Base-by-base conservation (phyloP, 2,797 vertebrate species). In the Sciurus carolinensis region DNA sequence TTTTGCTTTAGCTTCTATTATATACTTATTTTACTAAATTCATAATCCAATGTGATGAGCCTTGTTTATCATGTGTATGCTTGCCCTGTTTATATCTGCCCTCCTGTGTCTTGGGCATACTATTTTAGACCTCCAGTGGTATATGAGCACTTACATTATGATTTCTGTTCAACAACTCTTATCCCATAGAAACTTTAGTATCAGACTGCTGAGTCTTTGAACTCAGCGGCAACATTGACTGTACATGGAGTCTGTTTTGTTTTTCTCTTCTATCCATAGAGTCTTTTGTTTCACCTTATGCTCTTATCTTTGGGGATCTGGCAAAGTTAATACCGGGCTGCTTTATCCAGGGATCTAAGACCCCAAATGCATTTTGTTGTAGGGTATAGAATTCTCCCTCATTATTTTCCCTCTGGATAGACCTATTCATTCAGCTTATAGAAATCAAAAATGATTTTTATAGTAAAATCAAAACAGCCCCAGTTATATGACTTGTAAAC, bases 1-100 rank as follows among this genome's bases (percentile, higher is more conserved):
- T 96, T 96, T 96, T 97, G 93, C 77, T 80, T 92, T 84, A 84
- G 36, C 59, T 69, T 80, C 6, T 7, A 5, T 90, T 54, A 13
- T 67, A 73, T 64, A 69, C 7, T 91, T 95, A 50, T 14, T 91
- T 91, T 73, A 89, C 12, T 87, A 66, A 71, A 71, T 87, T 95
- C 17, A 52, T 18, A 15, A 80, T 89, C 36, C 8, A 52, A 1
- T 91, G 1, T 79, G 50, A 39, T 89, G 10, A 50, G 11, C 42
- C 10, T 0, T 50, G 8, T 91, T 33, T 87, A 33, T 77, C 30
- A 24, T 87, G 7, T 83, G 88, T 76, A 44, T 76, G 11, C 36
- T 33, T 87, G 33, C 22, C 9, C 1, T 86, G 77, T 66, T 82
- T 91, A 2, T 92, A 47, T 77, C 52, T 91, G 72, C 71, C 72